Base-by-base conservation (phyloP, 2,888 invertebrate genomes). In the Clistopyga incitator region DNA sequence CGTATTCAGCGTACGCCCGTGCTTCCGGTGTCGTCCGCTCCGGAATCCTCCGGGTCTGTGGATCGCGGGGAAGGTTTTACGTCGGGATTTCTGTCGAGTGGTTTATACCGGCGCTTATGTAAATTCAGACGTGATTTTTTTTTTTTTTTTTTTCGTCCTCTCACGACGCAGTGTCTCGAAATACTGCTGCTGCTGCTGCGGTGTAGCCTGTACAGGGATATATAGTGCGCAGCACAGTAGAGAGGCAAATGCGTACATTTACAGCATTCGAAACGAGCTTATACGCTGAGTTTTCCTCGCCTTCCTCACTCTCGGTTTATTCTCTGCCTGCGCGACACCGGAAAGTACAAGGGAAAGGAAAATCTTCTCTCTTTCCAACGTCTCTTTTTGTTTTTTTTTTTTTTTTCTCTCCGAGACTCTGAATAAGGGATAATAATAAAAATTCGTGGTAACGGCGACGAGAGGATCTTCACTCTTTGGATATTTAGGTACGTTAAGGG, bases 91-190 rank as follows among this genome's bases (percentile, higher is more conserved):
- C 90, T 89, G 92, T 89, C 92, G 92, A 91, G 92, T 93, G 93
- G 91, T 93, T 93, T 93, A 93, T 93, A 91, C 92, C 91, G 91
- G 90, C 92, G 92, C 92, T 93, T 93, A 93, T 93, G 93, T 92
- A 92, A 93, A 92, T 93, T 91, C 90, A 89, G 92, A 93, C 93
- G 92, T 93, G 93, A 92, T 92, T 92, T 92, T 92, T 91, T 92
- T 78, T 76, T n/a, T n/a, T n/a, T n/a, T n/a, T n/a, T n/a, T n/a
- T n/a, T n/a, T n/a, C n/a, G n/a, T 65, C 38, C 38, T 47, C 50
- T 61, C 25, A 64, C 23, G 47, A 42, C 34, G 56, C 29, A 47
- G 72, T 70, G 64, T 82, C 82, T 56, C 54, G 25, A 20, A 56
- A 56, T 74, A 70, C 20, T 65, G 52, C 65, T 42, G 50, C 59